Conservation (phyloP, 2,797 vertebrate species). For the Knipowitschia caucasica region DNA sequence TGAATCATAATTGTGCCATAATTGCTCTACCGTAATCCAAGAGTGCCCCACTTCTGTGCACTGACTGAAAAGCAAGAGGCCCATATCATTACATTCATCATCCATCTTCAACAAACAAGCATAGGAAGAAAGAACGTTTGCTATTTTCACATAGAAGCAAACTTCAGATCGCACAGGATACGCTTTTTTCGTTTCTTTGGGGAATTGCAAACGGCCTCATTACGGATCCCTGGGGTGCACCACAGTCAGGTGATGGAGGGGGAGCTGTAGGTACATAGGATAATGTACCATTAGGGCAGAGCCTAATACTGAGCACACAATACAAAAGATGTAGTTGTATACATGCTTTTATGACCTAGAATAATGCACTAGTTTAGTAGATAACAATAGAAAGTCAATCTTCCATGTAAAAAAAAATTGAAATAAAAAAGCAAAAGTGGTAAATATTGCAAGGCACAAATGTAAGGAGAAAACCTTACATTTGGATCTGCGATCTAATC, state of each 20-base stretch:
- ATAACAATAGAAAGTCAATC: too few relatives aligned
- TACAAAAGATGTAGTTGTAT: too few relatives aligned
- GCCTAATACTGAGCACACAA: too few relatives aligned
- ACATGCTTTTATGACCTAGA: too few relatives aligned
- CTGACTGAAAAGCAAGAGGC: constrained; percentile 55
- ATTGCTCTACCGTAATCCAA: constrained; percentile 47
- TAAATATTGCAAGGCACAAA: too few relatives aligned
- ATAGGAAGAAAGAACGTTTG: constrained; percentile 42
- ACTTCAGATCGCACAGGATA: constrained; percentile 57
- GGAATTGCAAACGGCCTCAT: constrained; percentile 60
- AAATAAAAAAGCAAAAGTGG: too few relatives aligned
- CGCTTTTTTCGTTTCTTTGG: constrained; percentile 54
- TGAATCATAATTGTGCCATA: too few relatives aligned
- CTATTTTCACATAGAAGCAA: constrained; percentile 63
- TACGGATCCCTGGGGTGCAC: constrained; percentile 49
- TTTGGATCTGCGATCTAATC: too few relatives aligned
- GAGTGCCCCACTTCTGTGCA: constrained; percentile 52
- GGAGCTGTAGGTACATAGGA: constrained; percentile 11
- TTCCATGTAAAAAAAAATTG: too few relatives aligned
- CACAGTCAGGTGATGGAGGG: constrained; percentile 30
- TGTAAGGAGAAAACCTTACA: too few relatives aligned
- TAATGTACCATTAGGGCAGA: not conserved
- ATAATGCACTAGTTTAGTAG: too few relatives aligned
- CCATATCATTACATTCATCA: constrained; percentile 63
- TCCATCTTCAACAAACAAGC: constrained; percentile 49